Percentiles rank a stretch among this genome's conserved stretches.
Evolutionary conservation across 2,113 vertebrate genomes (phyloP).

Genomic region (Mustela lutreola): DNA sequence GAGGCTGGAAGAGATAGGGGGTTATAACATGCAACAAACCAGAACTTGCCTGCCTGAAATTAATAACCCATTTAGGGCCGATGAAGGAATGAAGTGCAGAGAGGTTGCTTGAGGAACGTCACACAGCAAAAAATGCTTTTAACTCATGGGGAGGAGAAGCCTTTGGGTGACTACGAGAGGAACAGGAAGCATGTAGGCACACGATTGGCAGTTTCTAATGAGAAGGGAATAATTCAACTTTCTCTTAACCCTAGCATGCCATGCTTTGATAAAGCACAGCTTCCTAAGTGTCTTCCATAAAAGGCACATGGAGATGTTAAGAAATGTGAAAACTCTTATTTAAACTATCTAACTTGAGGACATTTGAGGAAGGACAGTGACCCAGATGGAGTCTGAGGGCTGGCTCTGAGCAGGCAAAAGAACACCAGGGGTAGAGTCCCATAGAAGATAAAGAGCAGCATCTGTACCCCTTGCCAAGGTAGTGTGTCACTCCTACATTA

Average conservation of each 20-base stretch:
- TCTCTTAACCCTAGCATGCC: background rate
- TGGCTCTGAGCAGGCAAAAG: no score
- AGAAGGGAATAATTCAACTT: background rate
- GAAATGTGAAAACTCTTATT: no score
- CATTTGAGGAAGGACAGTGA: no score
- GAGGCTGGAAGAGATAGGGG: background rate
- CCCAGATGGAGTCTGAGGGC: no score
- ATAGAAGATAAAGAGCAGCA: no score
- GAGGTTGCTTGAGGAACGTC: background rate
- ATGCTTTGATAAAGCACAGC: background rate
- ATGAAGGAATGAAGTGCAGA: background rate
- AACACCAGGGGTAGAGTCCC: no score
- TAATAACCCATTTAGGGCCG: background rate
- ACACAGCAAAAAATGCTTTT: background rate
- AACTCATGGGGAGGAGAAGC: background rate
- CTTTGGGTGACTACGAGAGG: background rate
- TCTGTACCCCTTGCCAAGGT: no score
- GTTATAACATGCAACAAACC: background rate
- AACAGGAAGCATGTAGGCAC: background rate
- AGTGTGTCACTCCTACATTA: no score
- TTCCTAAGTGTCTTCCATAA: no score
- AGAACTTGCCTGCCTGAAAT: background rate
- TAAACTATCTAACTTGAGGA: no score
- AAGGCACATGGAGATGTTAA: no score
- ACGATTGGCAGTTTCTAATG: background rate